phyloP scores from a whole-genome alignment of 2,797 vertebrate genomes.

The Danio aesculapii region DNA sequence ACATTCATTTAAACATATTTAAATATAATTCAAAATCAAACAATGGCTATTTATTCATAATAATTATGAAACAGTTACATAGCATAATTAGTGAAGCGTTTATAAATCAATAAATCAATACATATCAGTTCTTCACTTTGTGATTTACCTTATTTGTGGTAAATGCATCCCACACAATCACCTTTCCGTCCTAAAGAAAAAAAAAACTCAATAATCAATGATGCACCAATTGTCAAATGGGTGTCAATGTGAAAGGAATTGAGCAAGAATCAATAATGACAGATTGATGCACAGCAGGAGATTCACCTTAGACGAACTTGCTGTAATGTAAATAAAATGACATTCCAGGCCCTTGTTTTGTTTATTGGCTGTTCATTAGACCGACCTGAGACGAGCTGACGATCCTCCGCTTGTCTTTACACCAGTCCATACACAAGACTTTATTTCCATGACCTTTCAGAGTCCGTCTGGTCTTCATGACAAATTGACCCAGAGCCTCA shows the following conservation, averaged over 20 bases:
- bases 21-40: too few relatives aligned
- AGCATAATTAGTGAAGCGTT: too few relatives aligned
- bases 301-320: background rate
- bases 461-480: slow-evolving; percentile 98
- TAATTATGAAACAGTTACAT: too few relatives aligned
- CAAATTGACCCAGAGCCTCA: slow-evolving; percentile 94
- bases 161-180: slow-evolving; percentile 99
- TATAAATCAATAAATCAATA: too few relatives aligned
- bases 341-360: background rate
- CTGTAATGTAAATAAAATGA: too few relatives aligned
- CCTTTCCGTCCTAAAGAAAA: slow-evolving; percentile 93
- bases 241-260: background rate
- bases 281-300: background rate
- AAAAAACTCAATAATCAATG: slow-evolving; percentile 29
- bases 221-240: background rate
- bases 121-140: too few relatives aligned
- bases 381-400: slow-evolving; percentile 99
- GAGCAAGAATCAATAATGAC: background rate
- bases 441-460: slow-evolving; percentile 98
- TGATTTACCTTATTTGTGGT: slow-evolving; percentile 95
- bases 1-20: too few relatives aligned
- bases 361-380: background rate
- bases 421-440: slow-evolving; percentile 99
- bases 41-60: background rate
- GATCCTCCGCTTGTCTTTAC: slow-evolving; percentile 95